Percentiles rank a stretch among this genome's conserved stretches.
Conservation (phyloP, 2,888 invertebrate species). For the Apodemia zela region DNA sequence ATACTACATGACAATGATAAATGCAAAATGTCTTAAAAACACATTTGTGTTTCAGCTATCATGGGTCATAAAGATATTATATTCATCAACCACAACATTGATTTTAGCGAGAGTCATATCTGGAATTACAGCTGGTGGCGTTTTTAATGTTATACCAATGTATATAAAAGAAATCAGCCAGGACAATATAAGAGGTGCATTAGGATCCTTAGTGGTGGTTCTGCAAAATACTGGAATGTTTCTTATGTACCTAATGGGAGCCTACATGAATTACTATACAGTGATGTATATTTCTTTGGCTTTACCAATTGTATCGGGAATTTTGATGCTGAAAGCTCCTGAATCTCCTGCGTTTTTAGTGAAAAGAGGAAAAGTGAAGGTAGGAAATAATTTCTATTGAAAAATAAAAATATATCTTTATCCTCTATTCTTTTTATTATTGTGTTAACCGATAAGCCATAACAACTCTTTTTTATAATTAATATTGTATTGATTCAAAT, state of each 20-base stretch:
- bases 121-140: constrained; percentile 53
- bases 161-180: constrained; percentile 61
- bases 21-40: too few species aligned
- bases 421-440: too few species aligned
- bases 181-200: constrained; percentile 31
- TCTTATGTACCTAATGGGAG: constrained; percentile 53
- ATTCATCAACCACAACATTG: constrained; percentile 36
- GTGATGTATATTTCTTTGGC: constrained; percentile 47
- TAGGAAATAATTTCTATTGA: constrained; percentile 32
- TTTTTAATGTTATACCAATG: constrained; percentile 52
- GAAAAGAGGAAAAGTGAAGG: constrained; percentile 50
- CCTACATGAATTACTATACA: constrained; percentile 47
- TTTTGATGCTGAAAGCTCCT: constrained; percentile 52
- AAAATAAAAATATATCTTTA: too few species aligned
- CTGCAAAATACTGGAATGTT: constrained; percentile 36
- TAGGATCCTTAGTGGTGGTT: too few species aligned
- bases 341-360: constrained; percentile 61
- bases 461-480: too few species aligned
- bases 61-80: too few species aligned
- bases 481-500: too few species aligned
- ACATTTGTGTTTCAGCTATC: too few species aligned
- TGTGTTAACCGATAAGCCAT: too few species aligned
- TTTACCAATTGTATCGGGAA: constrained; percentile 43
- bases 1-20: too few species aligned
- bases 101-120: constrained; percentile 46